A percentile compares a stretch with the other conserved stretches of the same genome.
These are phyloP conservation scores for Acleris sparsana DNA, from an alignment of 2,888 invertebrate species.

Conservation along the genomic window DNA sequence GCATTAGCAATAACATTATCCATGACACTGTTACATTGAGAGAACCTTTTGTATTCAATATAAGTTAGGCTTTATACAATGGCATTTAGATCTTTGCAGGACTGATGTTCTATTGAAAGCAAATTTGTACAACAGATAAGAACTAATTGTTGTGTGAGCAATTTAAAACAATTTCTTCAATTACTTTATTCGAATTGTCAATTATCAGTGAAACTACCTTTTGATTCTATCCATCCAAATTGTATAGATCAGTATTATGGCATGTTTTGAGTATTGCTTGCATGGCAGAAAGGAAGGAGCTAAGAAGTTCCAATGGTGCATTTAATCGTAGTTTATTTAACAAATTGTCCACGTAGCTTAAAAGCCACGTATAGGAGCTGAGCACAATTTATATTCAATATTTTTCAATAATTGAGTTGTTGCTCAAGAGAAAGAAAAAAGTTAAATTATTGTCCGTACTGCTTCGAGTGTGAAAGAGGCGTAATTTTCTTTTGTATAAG, in stretches of 20 bases:
- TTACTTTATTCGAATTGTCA: constrained; percentile 41
- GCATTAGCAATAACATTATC: no score
- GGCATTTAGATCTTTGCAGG: constrained; percentile 23
- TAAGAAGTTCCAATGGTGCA: constrained; percentile 74
- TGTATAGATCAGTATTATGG: constrained; percentile 67
- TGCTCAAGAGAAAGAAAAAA: constrained; percentile 77
- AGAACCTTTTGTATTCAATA: no score
- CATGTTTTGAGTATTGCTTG: constrained; percentile 66
- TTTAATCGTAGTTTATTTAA: constrained; percentile 80
- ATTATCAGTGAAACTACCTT: constrained; percentile 44
- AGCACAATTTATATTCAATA: constrained; percentile 70
- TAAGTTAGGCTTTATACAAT: no score
- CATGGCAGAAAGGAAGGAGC: constrained; percentile 60
- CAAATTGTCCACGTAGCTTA: constrained; percentile 78
- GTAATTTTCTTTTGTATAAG: constrained; percentile 67
- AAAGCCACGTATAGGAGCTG: constrained; percentile 67
- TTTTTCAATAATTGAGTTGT: constrained; percentile 67
- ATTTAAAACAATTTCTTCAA: constrained; percentile 46
- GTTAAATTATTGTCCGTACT: constrained; percentile 70
- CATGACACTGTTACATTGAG: no score
- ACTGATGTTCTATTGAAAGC: background rate
- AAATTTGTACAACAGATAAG: background rate
- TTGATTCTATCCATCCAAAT: constrained; percentile 56
- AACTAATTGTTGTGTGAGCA: constrained; percentile 64
- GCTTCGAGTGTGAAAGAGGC: constrained; percentile 67